Evolutionary conservation across 2,797 vertebrate genomes (phyloP).

Genomic region (Siniperca scherzeri): DNA sequence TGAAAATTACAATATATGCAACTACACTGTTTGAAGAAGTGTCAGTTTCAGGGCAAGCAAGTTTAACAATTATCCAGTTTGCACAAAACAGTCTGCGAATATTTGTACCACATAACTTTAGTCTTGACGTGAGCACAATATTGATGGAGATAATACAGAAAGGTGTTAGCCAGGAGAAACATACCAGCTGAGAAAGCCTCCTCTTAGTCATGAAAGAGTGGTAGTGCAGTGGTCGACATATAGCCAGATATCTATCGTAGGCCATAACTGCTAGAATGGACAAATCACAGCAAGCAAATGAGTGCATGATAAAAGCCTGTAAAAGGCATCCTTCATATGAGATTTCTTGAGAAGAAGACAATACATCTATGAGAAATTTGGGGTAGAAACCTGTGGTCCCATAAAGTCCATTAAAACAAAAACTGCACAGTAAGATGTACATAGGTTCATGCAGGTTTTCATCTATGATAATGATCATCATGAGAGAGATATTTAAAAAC

Average conservation of each 20-base stretch:
- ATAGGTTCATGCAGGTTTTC: slow-evolving; percentile 72
- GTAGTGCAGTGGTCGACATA: slow-evolving; percentile 69
- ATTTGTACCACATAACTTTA: slow-evolving; percentile 39
- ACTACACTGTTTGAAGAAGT: neutral
- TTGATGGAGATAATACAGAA: neutral
- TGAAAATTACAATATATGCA: neutral
- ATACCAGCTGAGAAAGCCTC: slow-evolving; percentile 48
- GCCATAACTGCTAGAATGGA: slow-evolving; percentile 69
- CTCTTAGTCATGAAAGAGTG: slow-evolving; percentile 56
- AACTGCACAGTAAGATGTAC: slow-evolving; percentile 67
- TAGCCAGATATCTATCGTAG: slow-evolving; percentile 74
- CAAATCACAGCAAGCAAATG: slow-evolving; percentile 49
- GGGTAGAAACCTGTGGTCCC: slow-evolving; percentile 70
- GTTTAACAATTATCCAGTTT: slow-evolving; percentile 58
- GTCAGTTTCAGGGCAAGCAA: slow-evolving; percentile 41
- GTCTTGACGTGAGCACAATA: neutral
- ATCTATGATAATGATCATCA: slow-evolving; percentile 53
- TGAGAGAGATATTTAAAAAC: slow-evolving; percentile 49
- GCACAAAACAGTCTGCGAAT: slow-evolving; percentile 55
- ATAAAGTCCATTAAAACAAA: slow-evolving; percentile 63
- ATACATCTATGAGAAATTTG: slow-evolving; percentile 62
- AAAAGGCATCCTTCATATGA: slow-evolving; percentile 59
- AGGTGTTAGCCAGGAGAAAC: slow-evolving; percentile 61
- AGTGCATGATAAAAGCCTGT: slow-evolving; percentile 67
- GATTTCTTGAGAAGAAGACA: slow-evolving; percentile 42